These are phyloP conservation scores for Petrocephalus zakoni DNA, from an alignment of 2,113 vertebrate genomes.

Conservation along the genomic window DNA sequence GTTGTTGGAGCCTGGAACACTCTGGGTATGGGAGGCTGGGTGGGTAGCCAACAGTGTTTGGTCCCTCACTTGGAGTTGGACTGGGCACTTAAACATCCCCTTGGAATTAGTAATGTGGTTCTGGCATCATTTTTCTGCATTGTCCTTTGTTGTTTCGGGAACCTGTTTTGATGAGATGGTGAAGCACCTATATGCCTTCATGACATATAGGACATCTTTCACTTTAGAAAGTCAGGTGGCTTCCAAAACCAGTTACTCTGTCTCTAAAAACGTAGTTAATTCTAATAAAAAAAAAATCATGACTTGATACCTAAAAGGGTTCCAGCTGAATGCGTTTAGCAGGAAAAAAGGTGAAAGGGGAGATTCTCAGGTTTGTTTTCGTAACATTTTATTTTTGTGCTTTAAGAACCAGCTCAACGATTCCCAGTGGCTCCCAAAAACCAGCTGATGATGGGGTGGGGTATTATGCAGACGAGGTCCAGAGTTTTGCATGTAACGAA, in stretches of 20 bases:
- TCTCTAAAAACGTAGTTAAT: background rate
- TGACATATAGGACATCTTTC: background rate
- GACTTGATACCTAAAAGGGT: background rate
- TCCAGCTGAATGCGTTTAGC: background rate
- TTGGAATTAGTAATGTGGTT: background rate
- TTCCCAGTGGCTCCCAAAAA: background rate
- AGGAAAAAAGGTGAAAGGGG: background rate
- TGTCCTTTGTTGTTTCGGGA: background rate
- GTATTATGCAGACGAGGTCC: background rate
- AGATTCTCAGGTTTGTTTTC: background rate
- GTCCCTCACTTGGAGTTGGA: background rate
- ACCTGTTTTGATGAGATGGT: background rate
- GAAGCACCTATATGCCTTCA: background rate
- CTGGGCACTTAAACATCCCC: background rate
- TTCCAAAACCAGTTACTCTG: background rate
- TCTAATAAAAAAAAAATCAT: background rate
- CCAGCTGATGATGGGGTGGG: background rate
- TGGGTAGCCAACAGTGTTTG: background rate
- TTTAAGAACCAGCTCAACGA: background rate
- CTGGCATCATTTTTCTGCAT: background rate
- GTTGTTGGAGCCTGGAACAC: background rate
- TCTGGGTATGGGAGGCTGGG: background rate
- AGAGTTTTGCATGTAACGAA: background rate
- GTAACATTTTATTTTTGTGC: background rate
- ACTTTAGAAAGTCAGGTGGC: background rate